Percentiles rank a stretch among this genome's conserved stretches.
Evolutionary conservation across 2,797 vertebrate genomes (phyloP).

Genomic region (Lepidocolaptes lacrymiger): DNA sequence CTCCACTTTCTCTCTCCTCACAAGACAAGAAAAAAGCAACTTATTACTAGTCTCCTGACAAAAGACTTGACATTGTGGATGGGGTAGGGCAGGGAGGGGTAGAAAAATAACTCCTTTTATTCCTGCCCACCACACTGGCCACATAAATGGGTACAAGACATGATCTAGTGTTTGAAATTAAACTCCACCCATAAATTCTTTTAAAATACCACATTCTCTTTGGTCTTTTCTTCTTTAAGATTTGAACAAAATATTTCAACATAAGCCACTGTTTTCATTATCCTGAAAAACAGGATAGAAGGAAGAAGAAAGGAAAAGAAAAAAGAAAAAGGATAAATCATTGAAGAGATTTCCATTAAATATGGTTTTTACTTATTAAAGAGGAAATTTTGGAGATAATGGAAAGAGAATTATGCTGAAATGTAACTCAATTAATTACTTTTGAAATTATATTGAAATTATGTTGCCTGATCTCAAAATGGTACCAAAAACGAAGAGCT

Average conservation of each 20-base stretch:
- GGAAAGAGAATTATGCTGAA: not conserved
- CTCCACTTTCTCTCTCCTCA: not conserved
- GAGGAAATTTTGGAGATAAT: not conserved
- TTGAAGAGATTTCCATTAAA: not conserved
- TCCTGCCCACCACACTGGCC: not conserved
- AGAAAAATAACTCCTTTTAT: not conserved
- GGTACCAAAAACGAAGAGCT: not conserved
- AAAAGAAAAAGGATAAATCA: not conserved
- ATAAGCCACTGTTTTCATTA: not conserved
- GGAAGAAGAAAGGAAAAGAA: not conserved
- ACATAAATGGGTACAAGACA: constrained; percentile 1
- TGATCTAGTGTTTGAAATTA: not conserved
- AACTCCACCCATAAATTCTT: not conserved
- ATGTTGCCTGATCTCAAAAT: not conserved
- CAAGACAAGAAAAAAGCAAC: not conserved
- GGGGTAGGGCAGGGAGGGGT: not conserved
- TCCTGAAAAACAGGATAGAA: not conserved
- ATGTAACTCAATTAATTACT: not conserved
- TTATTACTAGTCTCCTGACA: not conserved
- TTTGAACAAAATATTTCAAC: constrained; percentile 13
- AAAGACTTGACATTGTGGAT: not conserved
- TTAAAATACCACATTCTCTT: not conserved
- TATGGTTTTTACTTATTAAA: not conserved
- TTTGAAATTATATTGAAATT: constrained; percentile 10
- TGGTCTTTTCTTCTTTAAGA: not conserved